phyloP scores from a whole-genome alignment of 35 echinoderm and acorn worm genomes.

The Apostichopus californicus region DNA sequence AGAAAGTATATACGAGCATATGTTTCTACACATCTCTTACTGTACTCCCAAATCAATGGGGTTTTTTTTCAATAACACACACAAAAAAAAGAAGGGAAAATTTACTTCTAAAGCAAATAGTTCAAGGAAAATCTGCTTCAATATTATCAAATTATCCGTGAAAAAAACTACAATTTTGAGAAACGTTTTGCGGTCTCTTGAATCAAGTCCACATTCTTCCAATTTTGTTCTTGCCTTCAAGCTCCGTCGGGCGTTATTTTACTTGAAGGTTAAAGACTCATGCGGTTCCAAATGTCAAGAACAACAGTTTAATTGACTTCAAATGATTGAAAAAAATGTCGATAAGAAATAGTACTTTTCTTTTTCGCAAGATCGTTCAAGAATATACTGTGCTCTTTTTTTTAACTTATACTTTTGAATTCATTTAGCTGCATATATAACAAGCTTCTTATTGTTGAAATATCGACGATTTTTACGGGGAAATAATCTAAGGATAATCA shows the following conservation, averaged over 20 bases:
- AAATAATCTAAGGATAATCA: too few relatives aligned
- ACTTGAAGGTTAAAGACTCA: background rate
- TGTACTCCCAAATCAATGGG: too few relatives aligned
- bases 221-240: background rate
- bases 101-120: background rate
- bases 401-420: too few relatives aligned
- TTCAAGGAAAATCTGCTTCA: background rate
- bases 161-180: background rate
- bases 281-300: background rate
- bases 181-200: background rate
- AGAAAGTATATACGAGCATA: too few relatives aligned
- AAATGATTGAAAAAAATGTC: background rate
- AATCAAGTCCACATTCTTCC: background rate
- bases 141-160: slow-evolving; percentile 5
- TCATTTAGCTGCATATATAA: too few relatives aligned
- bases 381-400: too few relatives aligned
- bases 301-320: background rate
- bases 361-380: background rate
- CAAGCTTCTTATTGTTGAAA: too few relatives aligned
- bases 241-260: background rate
- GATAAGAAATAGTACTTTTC: background rate
- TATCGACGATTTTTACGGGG: too few relatives aligned
- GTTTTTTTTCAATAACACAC: background rate
- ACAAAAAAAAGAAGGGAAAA: background rate
- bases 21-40: too few relatives aligned